Base-by-base conservation (phyloP, 2,113 vertebrate species). In the Puffinus mauretanicus region DNA sequence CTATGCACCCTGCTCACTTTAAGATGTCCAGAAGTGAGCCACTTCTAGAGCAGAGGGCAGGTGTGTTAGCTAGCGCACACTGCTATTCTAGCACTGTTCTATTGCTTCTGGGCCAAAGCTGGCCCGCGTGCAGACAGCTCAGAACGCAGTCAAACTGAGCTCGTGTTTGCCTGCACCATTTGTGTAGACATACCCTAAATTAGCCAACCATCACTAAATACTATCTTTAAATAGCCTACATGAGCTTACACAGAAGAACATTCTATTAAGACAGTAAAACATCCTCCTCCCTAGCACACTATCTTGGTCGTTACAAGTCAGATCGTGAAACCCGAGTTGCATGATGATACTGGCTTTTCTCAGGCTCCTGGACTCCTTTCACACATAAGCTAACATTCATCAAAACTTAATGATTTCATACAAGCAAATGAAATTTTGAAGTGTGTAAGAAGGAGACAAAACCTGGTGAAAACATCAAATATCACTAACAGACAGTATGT, bases 171-270 rank as follows among this genome's bases (percentile, higher is more conserved):
- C 61, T 72, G 61, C 34, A 60, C 69, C 16, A 4, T 91, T 96
- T 84, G 72, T 89, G 65, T 29, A 89, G 70, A 93, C 84, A 77
- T 94, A 93, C 65, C 87, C 82, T 92, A 86, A 95, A 84, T 93
- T 86, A 94, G 86, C 82, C 80, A 93, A 57, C 83, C 58, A 82
- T 40, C 65, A 85, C 42, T 75, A 89, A 96, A 93, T 49, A 71
- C 61, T 89, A 55, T 24, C 77, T 96, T 97, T 93, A 96, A 96
- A 96, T 91, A 95, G 96, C 77, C 77, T 40, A 67, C n/a, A 57
- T 86, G 57, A 96, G 90, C 77, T 94, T 96, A 94, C 52, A 84
- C 69, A 96, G 87, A 77, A 85, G 52, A 95, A 79, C 81, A 91
- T 64, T 86, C 88, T 94, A 96, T 76, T 69, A 61, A 89, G 83